A percentile compares a stretch with the other conserved stretches of the same genome.
phyloP scores from a whole-genome alignment of 2,797 vertebrate species.

The Tragopan temminckii region DNA sequence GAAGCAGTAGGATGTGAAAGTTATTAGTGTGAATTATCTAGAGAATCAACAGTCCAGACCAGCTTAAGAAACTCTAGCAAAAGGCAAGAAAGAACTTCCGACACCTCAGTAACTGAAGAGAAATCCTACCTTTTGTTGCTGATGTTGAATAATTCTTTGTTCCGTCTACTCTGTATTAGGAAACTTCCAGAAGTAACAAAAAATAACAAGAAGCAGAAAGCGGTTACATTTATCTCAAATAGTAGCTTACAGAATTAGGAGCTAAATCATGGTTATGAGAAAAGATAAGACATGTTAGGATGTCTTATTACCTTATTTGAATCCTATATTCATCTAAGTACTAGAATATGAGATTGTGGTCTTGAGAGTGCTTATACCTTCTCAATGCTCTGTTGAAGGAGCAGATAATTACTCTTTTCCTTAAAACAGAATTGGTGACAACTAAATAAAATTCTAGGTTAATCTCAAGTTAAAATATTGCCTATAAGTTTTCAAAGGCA shows the following conservation, averaged over 20 bases:
- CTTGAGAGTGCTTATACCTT: constrained; percentile 42
- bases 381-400: constrained; percentile 6
- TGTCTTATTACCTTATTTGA: constrained; percentile 31
- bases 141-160: neutral
- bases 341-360: constrained; percentile 29
- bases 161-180: neutral
- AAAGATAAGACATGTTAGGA: constrained; percentile 56
- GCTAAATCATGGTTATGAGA: constrained; percentile 13
- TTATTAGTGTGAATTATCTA: neutral
- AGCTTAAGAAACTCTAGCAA: neutral
- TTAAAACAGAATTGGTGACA: neutral
- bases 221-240: constrained; percentile 36
- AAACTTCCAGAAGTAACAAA: constrained; percentile 46
- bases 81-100: neutral
- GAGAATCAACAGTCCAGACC: neutral
- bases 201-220: constrained; percentile 13
- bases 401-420: constrained; percentile 30
- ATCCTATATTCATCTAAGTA: constrained; percentile 18
- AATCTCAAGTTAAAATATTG: constrained; percentile 47
- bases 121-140: neutral
- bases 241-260: constrained; percentile 43
- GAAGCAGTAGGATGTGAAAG: neutral
- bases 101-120: neutral
- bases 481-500: neutral
- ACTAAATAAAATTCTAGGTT: constrained; percentile 29